Conservation (phyloP, 1,140 invertebrate genomes). For the Riptortus pedestris region DNA sequence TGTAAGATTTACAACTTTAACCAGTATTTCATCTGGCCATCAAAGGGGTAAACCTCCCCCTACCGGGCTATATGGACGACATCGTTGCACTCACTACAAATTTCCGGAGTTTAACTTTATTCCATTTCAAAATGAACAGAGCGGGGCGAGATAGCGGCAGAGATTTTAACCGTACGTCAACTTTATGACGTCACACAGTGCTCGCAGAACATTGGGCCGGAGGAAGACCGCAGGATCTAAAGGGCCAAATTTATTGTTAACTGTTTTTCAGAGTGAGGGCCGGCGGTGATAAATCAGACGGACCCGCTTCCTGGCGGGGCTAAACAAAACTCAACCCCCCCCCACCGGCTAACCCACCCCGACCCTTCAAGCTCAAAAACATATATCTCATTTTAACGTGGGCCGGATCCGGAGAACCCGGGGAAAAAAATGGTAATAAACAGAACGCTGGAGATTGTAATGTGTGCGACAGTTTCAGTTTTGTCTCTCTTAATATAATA, state of each 20-base stretch:
- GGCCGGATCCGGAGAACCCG: background rate
- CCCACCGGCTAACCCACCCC: background rate
- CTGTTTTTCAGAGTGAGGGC: background rate
- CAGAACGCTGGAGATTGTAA: too few relatives aligned
- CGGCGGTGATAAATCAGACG: background rate
- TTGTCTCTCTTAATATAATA: too few relatives aligned
- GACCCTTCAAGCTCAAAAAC: background rate
- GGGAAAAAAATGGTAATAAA: background rate
- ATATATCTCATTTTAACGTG: background rate
- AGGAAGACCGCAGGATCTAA: background rate
- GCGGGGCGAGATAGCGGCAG: too few relatives aligned
- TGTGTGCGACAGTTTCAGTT: too few relatives aligned
- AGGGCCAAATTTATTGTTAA: background rate
- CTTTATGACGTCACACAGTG: background rate
- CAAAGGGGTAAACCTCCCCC: too few relatives aligned
- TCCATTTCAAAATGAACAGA: too few relatives aligned
- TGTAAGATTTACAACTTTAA: too few relatives aligned
- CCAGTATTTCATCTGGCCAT: too few relatives aligned
- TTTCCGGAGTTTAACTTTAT: too few relatives aligned
- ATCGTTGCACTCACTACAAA: too few relatives aligned
- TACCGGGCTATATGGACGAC: too few relatives aligned
- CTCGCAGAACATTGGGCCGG: background rate
- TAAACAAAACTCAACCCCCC: background rate
- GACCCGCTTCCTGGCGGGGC: background rate
- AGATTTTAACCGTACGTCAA: background rate